Base-by-base conservation (phyloP, 2,797 vertebrate genomes). In the Ctenochaetus hawaiiensis region DNA sequence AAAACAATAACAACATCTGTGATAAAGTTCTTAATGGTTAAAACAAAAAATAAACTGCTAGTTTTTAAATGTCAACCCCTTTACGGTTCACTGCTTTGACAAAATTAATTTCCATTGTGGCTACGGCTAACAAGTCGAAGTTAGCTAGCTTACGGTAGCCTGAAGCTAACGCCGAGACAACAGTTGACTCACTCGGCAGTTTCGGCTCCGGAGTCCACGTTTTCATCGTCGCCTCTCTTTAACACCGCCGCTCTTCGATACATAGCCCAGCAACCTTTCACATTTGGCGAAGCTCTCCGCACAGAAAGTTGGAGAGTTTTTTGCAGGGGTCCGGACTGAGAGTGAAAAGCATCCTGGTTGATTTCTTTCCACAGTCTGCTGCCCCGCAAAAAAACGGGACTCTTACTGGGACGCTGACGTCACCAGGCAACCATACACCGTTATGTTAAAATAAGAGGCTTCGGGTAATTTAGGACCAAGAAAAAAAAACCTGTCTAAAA, bases 111-210 rank as follows among this genome's bases (percentile, higher is more conserved):
- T 62, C 65, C 51, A 67, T 59, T 80, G 72, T 68, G 49, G 23
- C 43, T 74, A 23, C 47, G 14, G 23, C 41, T 52, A 30, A 69
- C 71, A 8, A 43, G 56, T 18, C 20, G 39, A 44, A 61, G 58
- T 20, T 26, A 20, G 65, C 77, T 82, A 81, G 81, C 83, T 73
- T 51, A 17, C 17, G 34, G 63, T 91, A 91, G 87, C 90, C 67
- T 11, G 37, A 37, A 85, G 91, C 92, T 90, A 91, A 77, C 67
- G 22, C 57, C 1, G 44, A 58, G 26, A 61, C 39, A 51, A 75
- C 76, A 17, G 18, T 75, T 26, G 80, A 94, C 95, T 94, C 86
- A 96, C 95, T 91, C 92, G 60, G 89, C 92, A 47, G 92, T 93
- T 81, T 94, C 93, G 22, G 93, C 92, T 80, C 93, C 93, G 1